These are phyloP conservation scores for Idris sp. DNA, from an alignment of 1,140 invertebrate species.

Conservation along the genomic window DNA sequence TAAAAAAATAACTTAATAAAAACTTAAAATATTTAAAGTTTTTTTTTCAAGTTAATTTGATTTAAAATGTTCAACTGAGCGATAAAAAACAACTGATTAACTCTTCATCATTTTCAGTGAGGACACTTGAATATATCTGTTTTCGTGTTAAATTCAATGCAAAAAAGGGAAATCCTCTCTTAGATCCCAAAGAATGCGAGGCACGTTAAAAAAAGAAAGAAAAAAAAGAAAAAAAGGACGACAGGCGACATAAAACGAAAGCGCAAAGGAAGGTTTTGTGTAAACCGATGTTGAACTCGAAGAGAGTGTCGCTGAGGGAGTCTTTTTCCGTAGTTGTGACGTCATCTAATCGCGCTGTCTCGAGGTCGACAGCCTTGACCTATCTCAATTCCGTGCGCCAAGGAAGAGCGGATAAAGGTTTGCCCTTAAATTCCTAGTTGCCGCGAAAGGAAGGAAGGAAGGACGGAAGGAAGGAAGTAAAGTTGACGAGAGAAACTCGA, in stretches of 20 bases:
- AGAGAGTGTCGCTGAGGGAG: constrained; percentile 33
- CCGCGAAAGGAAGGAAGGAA: constrained; percentile 28
- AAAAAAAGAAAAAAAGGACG: constrained; percentile 23
- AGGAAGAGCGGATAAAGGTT: constrained; percentile 50
- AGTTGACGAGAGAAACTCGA: constrained; percentile 29
- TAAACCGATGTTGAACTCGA: constrained; percentile 40
- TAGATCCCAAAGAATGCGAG: constrained; percentile 28
- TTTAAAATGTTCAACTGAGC: background rate
- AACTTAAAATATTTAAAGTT: too few species aligned
- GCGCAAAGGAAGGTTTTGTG: constrained; percentile 28
- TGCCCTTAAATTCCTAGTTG: constrained; percentile 54
- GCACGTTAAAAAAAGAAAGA: constrained; percentile 29
- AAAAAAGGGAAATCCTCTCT: constrained; percentile 33
- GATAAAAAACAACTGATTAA: constrained; percentile 5
- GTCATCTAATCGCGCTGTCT: constrained; percentile 43
- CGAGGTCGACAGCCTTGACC: constrained; percentile 62
- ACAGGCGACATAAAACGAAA: constrained; percentile 45
- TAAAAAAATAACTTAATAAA: too few species aligned
- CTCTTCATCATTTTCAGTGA: constrained; percentile 12
- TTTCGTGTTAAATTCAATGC: constrained; percentile 15
- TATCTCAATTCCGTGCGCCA: constrained; percentile 52
- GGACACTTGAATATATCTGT: constrained; percentile 21
- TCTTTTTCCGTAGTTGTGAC: constrained; percentile 42
- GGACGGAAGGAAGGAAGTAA: constrained; percentile 30
- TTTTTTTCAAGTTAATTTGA: too few species aligned